Evolutionary conservation across 2,888 invertebrate species (phyloP).

Genomic region (Miltochrista miniata): DNA sequence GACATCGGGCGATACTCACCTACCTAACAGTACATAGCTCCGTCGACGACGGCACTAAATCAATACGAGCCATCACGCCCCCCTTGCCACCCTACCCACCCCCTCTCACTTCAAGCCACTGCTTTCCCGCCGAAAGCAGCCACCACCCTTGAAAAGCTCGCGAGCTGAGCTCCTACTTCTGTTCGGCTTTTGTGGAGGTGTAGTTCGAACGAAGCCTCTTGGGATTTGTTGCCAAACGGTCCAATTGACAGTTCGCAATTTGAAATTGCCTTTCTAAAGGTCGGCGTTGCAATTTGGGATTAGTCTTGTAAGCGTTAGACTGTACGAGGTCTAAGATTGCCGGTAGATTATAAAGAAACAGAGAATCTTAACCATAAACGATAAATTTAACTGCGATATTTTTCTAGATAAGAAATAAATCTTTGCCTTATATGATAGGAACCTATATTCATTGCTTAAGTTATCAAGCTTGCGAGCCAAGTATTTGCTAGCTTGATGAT

Average conservation of each 20-base stretch:
- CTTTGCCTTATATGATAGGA: too few species aligned
- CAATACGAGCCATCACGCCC: slow-evolving; percentile 84
- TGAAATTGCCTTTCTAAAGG: slow-evolving; percentile 57
- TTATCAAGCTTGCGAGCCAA: too few species aligned
- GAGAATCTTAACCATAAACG: too few species aligned
- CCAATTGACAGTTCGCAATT: slow-evolving; percentile 77
- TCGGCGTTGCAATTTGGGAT: slow-evolving; percentile 28
- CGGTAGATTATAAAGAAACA: too few species aligned
- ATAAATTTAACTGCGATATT: neutral
- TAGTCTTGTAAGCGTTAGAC: slow-evolving; percentile 14
- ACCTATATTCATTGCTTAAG: too few species aligned
- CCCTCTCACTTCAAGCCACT: slow-evolving; percentile 62
- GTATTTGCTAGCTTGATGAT: too few species aligned
- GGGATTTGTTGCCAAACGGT: slow-evolving; percentile 73
- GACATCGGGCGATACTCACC: slow-evolving; percentile 71
- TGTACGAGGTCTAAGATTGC: neutral
- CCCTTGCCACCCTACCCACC: slow-evolving; percentile 50
- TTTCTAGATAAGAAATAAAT: neutral
- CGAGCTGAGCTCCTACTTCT: slow-evolving; percentile 84
- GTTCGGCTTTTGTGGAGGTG: slow-evolving; percentile 82
- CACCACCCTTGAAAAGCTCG: slow-evolving; percentile 84
- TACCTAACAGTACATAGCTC: slow-evolving; percentile 78
- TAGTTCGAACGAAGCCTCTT: slow-evolving; percentile 78
- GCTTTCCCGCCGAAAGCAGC: slow-evolving; percentile 81
- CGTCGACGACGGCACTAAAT: slow-evolving; percentile 85